Base-by-base conservation (phyloP, 2,888 invertebrate species). In the Cerceris ruficornis region DNA sequence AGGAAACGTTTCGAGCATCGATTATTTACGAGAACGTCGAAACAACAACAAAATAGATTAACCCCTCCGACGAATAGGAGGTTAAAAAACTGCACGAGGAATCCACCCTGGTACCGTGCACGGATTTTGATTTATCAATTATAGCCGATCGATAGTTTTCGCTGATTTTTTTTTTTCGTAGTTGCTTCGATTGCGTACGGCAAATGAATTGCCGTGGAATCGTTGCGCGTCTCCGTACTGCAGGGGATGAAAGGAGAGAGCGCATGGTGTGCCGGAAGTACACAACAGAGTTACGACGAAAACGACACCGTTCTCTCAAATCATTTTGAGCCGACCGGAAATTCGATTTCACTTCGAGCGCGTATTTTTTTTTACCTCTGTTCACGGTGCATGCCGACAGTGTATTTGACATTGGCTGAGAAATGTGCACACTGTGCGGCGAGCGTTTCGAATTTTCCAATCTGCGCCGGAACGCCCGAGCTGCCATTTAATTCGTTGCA, bases 381-480 rank as follows among this genome's bases (percentile, higher is more conserved):
- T 15, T 50, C 49, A 61, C 46, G 59, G 58, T 58, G 68, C 65
- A 73, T 65, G 70, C 64, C 66, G 66, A 82, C 80, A 69, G 77
- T 87, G 87, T 84, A 80, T 86, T 87, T 87, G 86, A 86, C 84
- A 82, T 80, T 75, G 76, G 80, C 75, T 86, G 87, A 87, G 87
- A 87, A 88, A 87, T 85, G 87, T 80, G 75, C 78, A 70, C 73
- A 42, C 59, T 59, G 75, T 69, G 72, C 62, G 64, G 65, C 75
- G 57, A 73, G 58, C 82, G 75, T 61, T 71, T 66, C 78, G 78
- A 82, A 79, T 85, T 85, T 85, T 83, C 83, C 85, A 85, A 85
- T 85, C 81, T 83, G 75, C 77, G 73, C 68, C 52, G 58, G 69
- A 41, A 60, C 74, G 60, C 14, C 54, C 69, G 52, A 43, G 54